phyloP scores from a whole-genome alignment of 2,113 vertebrate genomes.

The Alethe castanea region DNA sequence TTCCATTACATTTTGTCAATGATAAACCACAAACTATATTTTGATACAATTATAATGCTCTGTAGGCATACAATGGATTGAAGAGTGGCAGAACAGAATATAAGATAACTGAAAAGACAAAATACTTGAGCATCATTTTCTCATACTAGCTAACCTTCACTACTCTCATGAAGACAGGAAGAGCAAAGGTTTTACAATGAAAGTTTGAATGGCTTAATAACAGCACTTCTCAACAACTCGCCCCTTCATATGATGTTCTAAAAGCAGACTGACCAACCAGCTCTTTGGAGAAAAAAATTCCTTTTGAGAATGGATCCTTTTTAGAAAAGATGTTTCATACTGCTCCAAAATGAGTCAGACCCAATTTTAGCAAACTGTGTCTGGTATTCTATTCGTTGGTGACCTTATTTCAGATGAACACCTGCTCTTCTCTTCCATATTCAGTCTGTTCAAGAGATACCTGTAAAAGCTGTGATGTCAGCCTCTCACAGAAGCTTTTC shows the following conservation, averaged over 20 bases:
- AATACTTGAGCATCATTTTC: neutral
- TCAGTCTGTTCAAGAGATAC: conserved; percentile 25
- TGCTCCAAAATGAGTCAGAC: conserved; percentile 53
- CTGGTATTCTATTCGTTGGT: conserved; percentile 26
- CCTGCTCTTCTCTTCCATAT: conserved; percentile 31
- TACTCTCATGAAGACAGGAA: neutral
- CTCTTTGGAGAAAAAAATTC: neutral
- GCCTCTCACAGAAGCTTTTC: neutral
- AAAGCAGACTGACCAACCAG: conserved; percentile 31
- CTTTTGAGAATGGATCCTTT: neutral
- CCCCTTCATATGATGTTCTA: neutral
- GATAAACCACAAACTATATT: neutral
- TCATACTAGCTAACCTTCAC: neutral
- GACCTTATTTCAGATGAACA: conserved; percentile 57
- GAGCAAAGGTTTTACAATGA: neutral
- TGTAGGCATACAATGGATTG: neutral
- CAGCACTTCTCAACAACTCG: neutral
- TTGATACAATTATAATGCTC: neutral
- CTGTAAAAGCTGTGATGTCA: conserved; percentile 36
- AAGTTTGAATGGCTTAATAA: conserved; percentile 16
- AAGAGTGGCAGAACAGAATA: neutral
- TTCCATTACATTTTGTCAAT: neutral
- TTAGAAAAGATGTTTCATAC: conserved; percentile 21
- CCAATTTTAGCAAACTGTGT: conserved; percentile 39
- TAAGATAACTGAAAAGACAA: neutral